phyloP scores from a whole-genome alignment of 2,113 vertebrate species.

The Carettochelys insculpta region DNA sequence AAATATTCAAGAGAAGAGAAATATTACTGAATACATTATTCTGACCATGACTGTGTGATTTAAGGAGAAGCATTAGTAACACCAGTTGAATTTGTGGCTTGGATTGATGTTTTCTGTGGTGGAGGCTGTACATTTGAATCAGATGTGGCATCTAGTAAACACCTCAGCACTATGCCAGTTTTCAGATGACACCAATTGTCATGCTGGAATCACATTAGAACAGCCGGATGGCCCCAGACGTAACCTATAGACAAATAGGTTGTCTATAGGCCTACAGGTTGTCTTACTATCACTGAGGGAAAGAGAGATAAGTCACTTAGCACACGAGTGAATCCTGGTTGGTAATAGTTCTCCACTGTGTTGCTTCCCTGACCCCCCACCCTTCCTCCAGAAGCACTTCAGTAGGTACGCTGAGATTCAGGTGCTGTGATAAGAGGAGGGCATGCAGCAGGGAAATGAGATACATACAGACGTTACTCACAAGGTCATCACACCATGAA shows the following conservation, averaged over 20 bases:
- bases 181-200: neutral
- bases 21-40: neutral
- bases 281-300: neutral
- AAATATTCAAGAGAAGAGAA: neutral
- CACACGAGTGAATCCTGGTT: neutral
- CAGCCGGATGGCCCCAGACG: neutral
- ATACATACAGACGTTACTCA: neutral
- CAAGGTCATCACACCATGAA: conserved; percentile 12
- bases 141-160: neutral
- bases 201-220: neutral
- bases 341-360: conserved; percentile 3
- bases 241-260: neutral
- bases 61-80: neutral
- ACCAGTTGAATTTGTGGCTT: neutral
- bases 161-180: neutral
- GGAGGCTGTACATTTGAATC: neutral
- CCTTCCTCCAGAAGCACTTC: conserved; percentile 18
- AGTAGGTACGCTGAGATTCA: conserved; percentile 44
- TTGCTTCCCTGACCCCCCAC: neutral
- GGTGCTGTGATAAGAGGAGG: conserved; percentile 40
- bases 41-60: neutral
- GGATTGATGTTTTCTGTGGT: neutral
- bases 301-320: neutral
- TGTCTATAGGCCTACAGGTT: no score
- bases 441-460: conserved; percentile 37